Evolutionary conservation across 2,113 vertebrate species (phyloP).

Genomic region (Spea bombifrons): DNA sequence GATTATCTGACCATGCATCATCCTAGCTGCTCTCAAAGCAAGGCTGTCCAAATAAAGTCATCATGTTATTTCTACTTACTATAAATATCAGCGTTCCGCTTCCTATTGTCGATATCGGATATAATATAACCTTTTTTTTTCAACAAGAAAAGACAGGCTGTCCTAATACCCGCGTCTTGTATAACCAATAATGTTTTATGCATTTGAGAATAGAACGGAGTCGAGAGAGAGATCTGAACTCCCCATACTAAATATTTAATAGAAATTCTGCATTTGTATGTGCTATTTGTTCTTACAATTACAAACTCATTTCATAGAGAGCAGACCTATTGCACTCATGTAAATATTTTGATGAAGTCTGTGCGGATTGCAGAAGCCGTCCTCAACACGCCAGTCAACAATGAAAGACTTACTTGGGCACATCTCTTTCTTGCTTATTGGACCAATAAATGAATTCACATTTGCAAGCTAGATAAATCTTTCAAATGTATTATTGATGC

Average conservation of each 20-base stretch:
- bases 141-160: neutral
- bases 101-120: conserved; percentile 4
- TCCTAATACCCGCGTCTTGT: conserved; percentile 7
- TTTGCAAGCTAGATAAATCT: conserved; percentile 82
- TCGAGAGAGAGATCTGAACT: conserved; percentile 25
- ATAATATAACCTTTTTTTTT: conserved; percentile 8
- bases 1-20: too few relatives aligned
- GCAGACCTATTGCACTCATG: conserved; percentile 38
- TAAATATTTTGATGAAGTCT: conserved; percentile 45
- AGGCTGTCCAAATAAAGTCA: conserved; percentile 6
- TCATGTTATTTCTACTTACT: conserved; percentile 2
- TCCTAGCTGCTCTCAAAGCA: neutral
- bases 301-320: conserved; percentile 39
- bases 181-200: conserved; percentile 36
- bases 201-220: conserved; percentile 14
- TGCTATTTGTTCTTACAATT: conserved; percentile 20
- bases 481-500: conserved; percentile 77
- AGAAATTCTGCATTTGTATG: conserved; percentile 36
- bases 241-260: conserved; percentile 5
- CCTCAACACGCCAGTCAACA: conserved; percentile 40
- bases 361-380: conserved; percentile 45
- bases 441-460: conserved; percentile 71
- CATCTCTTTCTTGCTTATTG: conserved; percentile 62
- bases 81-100: conserved; percentile 6
- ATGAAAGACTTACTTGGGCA: conserved; percentile 46